Conservation (phyloP, 2,888 invertebrate genomes). For the Sarcophaga carnaria region DNA sequence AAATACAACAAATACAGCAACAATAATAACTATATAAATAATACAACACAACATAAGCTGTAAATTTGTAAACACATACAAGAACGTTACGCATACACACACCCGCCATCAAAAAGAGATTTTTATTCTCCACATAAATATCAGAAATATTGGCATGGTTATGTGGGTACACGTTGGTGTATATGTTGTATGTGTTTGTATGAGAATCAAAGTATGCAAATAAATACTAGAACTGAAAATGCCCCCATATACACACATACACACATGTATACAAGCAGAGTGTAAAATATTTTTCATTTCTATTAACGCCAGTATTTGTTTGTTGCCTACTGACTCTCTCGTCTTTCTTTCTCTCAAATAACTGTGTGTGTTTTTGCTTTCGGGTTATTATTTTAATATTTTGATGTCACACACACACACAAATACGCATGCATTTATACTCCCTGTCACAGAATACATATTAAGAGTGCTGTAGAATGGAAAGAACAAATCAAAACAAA, state of each 20-base stretch:
- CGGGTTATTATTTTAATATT: slow-evolving; percentile 59
- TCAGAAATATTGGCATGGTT: no score
- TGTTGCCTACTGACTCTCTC: no score
- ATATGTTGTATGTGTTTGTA: no score
- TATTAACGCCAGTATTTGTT: no score
- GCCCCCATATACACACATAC: not conserved
- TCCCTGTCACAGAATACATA: not conserved
- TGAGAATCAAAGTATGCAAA: no score
- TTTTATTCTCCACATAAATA: no score
- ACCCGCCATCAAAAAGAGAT: no score
- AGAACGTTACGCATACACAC: no score
- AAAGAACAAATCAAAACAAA: slow-evolving; percentile 15
- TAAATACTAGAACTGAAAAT: no score
- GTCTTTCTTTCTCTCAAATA: not conserved
- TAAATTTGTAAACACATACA: slow-evolving; percentile 3
- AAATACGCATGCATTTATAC: slow-evolving; percentile 1
- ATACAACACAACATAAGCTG: not conserved
- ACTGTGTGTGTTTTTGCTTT: slow-evolving; percentile 35
- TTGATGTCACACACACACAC: slow-evolving; percentile 30
- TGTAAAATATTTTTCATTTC: no score
- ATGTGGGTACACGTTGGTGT: no score
- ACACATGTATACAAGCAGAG: not conserved
- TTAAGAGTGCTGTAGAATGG: not conserved
- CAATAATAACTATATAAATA: no score
- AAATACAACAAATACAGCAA: not conserved